Evolutionary conservation across 2,888 invertebrate species (phyloP).

Genomic region (Heliconius ismenius): DNA sequence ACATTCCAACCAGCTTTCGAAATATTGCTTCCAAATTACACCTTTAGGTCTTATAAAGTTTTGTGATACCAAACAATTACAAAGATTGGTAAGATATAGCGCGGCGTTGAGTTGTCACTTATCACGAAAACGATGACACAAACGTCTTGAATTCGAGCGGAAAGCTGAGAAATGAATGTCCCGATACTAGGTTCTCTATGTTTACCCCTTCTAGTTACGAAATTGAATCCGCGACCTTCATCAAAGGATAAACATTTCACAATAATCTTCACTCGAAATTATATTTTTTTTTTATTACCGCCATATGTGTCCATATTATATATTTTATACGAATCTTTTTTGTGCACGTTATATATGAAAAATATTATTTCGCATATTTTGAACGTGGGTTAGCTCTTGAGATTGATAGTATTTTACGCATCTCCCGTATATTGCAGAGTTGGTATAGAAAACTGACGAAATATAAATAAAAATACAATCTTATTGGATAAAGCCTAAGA

Average conservation of each 20-base stretch:
- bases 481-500: neutral
- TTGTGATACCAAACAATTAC: too few species aligned
- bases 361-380: slow-evolving; percentile 1
- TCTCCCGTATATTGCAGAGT: neutral
- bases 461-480: neutral
- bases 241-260: neutral
- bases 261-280: neutral
- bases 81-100: too few species aligned
- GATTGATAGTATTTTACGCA: neutral
- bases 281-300: neutral
- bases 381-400: neutral
- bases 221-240: neutral
- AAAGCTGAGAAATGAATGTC: too few species aligned
- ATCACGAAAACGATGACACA: too few species aligned
- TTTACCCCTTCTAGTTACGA: neutral
- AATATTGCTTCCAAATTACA: too few species aligned
- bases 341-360: slow-evolving; percentile 1
- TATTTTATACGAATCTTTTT: neutral
- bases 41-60: too few species aligned
- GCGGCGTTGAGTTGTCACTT: too few species aligned
- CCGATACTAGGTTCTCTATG: too few species aligned
- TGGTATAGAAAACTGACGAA: neutral
- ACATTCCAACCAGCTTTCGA: too few species aligned
- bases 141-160: too few species aligned
- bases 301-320: neutral